Evolutionary conservation across 2,113 vertebrate genomes (phyloP).

Genomic region (Rissa tridactyla): DNA sequence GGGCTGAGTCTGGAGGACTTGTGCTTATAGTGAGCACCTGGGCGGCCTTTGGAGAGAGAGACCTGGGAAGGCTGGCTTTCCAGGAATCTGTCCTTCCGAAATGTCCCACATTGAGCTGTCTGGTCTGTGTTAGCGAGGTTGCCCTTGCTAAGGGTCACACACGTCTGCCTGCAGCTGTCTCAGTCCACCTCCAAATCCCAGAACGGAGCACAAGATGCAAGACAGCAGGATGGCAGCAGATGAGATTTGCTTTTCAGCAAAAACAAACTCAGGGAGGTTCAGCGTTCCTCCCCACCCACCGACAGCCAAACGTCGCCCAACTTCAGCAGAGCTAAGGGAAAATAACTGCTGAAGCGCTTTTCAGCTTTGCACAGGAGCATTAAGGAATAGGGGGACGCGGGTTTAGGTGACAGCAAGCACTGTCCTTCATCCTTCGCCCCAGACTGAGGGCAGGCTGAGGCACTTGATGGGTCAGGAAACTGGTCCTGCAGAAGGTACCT

Average conservation of each 20-base stretch:
- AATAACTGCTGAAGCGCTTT: not conserved
- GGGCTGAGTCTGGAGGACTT: not conserved
- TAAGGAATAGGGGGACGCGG: not conserved
- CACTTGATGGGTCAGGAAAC: not conserved
- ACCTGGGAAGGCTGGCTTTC: not conserved
- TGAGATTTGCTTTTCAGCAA: not conserved
- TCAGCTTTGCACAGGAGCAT: not conserved
- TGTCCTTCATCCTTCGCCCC: not conserved
- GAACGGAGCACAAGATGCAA: fast-evolving
- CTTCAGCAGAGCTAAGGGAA: not conserved
- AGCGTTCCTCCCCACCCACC: not conserved
- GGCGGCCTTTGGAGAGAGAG: not conserved
- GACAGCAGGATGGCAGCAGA: not conserved
- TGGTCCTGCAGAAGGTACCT: not conserved
- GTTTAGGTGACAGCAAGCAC: not conserved
- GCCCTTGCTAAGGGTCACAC: not conserved
- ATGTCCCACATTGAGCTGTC: not conserved
- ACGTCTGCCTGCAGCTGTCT: not conserved
- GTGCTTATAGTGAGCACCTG: not conserved
- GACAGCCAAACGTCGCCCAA: not conserved
- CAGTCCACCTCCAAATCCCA: not conserved
- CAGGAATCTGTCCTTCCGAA: not conserved
- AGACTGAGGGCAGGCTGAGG: not conserved
- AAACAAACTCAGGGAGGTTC: not conserved
- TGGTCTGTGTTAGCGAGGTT: not conserved